phyloP scores from a whole-genome alignment of 2,113 vertebrate genomes.

The Silurus meridionalis region DNA sequence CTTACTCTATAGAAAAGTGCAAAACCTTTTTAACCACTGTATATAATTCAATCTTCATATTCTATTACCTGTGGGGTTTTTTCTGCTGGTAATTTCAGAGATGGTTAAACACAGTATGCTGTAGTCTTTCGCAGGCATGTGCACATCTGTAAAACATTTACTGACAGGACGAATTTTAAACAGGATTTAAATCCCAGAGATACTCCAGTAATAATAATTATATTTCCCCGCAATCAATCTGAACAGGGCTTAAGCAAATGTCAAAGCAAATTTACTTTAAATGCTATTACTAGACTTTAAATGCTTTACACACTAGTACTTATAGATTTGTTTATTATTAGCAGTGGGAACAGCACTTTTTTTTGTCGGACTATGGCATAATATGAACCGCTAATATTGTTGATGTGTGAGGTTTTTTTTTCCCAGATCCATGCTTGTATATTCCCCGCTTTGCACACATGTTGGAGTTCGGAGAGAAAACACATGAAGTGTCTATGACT shows the following conservation, averaged over 20 bases:
- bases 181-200: background rate
- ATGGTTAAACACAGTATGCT: background rate
- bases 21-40: background rate
- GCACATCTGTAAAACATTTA: background rate
- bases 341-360: background rate
- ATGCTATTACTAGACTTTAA: background rate
- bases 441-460: slow-evolving; percentile 97
- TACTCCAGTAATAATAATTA: slow-evolving; percentile 5
- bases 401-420: background rate
- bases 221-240: too few species aligned
- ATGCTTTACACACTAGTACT: background rate
- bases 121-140: background rate
- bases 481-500: slow-evolving; percentile 97
- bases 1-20: background rate
- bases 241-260: background rate
- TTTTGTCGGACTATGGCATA: background rate
- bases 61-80: background rate
- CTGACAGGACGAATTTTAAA: background rate
- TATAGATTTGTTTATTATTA: background rate
- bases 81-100: background rate
- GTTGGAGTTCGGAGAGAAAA: slow-evolving; percentile 92
- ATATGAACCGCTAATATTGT: background rate
- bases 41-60: background rate
- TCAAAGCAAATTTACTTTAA: background rate
- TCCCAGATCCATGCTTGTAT: slow-evolving; percentile 93